Evolutionary conservation across 2,113 vertebrate genomes (phyloP), one percentile per base, ranked within the genome.

Genomic region (Oceanodroma tethys): DNA sequence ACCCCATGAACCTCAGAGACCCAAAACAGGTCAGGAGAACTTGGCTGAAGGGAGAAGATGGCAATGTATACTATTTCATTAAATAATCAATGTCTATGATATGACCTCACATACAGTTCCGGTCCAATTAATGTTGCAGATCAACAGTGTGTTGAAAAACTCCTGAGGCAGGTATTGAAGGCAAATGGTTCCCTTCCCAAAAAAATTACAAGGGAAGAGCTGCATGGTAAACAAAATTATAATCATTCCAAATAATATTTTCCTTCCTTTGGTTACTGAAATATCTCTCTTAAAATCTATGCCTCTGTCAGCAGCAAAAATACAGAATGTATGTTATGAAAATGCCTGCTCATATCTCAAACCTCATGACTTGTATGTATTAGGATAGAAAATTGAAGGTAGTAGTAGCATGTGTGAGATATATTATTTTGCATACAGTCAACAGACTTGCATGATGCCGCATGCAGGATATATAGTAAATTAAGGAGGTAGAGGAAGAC

Each of bases 321-420:
- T 90, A 70, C 62, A 94, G 93, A 94, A 75, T 32, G 36, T 73
- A 50, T 63, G 55, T 96, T 97, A 95, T 94, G 91, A 88, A 96
- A 97, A 96, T 84, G 72, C 50, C 42, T 68, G 17, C 70, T 74
- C 43, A 30, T 40, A 94, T 85, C 58, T 93, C 76, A 88, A 92
- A 93, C 72, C 21, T 59, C 40, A 92, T 93, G 90, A 91, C 82
- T 67, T 72, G 14, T 18, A 34, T 26, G 19, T 14, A 50, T 42
- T 55, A 66, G 22, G 47, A n/a, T 32, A n/a, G 66, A 72, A 87
- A 79, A 73, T 9, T 79, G 86, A 92, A 95, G n/a, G 74, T 66
- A 95, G 63, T 79, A 91, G 45, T 58, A 81, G 27, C 72, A 60
- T 63, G n/a, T 88, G 38, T 66, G 80, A 91, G 65, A 95, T 75